These are phyloP conservation scores for Synanthedon tipuliformis DNA, from an alignment of 2,888 invertebrate species.

Conservation along the genomic window DNA sequence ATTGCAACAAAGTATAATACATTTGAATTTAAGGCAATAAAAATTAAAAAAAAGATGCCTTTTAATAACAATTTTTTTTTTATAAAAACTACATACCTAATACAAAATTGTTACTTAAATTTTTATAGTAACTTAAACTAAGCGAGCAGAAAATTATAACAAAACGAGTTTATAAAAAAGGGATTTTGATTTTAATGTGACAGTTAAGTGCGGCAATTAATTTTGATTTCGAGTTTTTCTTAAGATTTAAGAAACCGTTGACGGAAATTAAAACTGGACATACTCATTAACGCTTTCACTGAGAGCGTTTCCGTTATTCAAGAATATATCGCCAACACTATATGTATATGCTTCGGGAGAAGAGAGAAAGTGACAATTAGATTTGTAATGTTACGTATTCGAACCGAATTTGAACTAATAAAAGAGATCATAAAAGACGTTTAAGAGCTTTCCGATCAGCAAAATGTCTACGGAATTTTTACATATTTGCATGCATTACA, in stretches of 20 bases:
- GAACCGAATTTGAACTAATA: constrained; percentile 7
- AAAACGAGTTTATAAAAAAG: too few relatives aligned
- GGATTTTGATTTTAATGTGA: too few relatives aligned
- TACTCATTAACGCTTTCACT: constrained; percentile 59
- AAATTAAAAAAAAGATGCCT: too few relatives aligned
- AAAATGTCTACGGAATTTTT: neutral
- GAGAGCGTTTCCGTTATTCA: constrained; percentile 43
- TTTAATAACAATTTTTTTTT: too few relatives aligned
- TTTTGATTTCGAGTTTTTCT: constrained; percentile 5
- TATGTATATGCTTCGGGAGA: constrained; percentile 15
- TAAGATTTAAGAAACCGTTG: constrained; percentile 28
- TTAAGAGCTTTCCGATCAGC: neutral
- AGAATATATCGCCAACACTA: constrained; percentile 39
- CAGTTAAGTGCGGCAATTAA: constrained; percentile 6
- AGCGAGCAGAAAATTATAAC: too few relatives aligned
- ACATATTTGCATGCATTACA: too few relatives aligned
- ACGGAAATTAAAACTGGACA: constrained; percentile 52
- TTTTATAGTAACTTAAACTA: neutral
- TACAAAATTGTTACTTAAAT: neutral
- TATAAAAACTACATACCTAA: too few relatives aligned
- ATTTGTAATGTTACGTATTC: constrained; percentile 16
- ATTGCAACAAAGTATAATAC: too few relatives aligned
- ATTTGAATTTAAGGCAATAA: too few relatives aligned
- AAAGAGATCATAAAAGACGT: constrained; percentile 2
- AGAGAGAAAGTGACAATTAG: constrained; percentile 23